Conservation (phyloP, 2,113 vertebrate species). For the Oriolus oriolus region DNA sequence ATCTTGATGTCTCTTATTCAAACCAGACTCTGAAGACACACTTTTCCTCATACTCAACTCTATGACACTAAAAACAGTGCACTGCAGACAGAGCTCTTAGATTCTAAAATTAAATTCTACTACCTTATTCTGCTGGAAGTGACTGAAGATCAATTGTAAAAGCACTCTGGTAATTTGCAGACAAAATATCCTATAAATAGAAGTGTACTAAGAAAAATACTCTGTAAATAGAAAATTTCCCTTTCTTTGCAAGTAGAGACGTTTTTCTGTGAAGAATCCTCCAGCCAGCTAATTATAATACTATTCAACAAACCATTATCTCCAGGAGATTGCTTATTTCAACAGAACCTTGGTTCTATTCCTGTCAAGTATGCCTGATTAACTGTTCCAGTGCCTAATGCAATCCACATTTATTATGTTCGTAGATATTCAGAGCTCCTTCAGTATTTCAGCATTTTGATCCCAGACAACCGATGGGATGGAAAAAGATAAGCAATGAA, state of each 20-base stretch:
- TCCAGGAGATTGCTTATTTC: neutral
- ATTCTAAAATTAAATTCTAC: neutral
- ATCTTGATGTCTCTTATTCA: neutral
- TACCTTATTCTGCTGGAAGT: neutral
- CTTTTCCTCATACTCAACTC: neutral
- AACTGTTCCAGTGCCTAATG: neutral
- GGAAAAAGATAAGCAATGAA: neutral
- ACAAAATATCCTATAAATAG: neutral
- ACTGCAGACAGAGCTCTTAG: neutral
- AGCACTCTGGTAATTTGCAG: neutral
- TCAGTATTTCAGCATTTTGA: neutral
- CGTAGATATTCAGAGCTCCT: neutral
- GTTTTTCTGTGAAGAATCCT: neutral
- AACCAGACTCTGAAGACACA: neutral
- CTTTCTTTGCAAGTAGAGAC: neutral
- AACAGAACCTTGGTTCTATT: neutral
- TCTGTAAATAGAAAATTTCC: neutral
- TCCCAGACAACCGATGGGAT: neutral
- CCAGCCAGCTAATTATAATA: neutral
- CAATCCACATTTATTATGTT: neutral
- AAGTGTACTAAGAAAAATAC: neutral
- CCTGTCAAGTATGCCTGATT: neutral
- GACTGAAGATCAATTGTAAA: neutral
- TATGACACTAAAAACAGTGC: neutral
- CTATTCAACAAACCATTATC: neutral